Evolutionary conservation across 2,888 invertebrate genomes (phyloP).

Genomic region (Andrena trimmerana): DNA sequence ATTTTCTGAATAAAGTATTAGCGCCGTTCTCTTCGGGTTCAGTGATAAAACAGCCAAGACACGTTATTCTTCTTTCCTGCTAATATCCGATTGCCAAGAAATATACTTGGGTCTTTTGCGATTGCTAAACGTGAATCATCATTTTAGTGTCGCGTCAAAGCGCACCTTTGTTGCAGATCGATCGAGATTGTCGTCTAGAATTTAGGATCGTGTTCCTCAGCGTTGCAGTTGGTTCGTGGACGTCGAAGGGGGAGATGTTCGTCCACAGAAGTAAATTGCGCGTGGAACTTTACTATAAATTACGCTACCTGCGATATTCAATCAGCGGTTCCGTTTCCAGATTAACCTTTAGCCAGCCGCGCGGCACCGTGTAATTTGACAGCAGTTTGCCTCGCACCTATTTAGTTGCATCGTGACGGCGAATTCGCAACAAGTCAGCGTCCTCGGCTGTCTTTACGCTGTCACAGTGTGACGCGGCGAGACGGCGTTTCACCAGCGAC

Average conservation of each 20-base stretch:
- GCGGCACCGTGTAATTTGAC: conserved; percentile 16
- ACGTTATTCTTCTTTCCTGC: too few species aligned
- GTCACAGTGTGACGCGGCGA: conserved; percentile 25
- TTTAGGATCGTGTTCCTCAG: too few species aligned
- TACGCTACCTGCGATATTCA: conserved; percentile 22
- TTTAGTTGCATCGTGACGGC: conserved; percentile 17
- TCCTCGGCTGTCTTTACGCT: conserved; percentile 21
- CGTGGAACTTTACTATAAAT: background rate
- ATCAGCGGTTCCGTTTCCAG: conserved; percentile 22
- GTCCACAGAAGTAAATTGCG: conserved; percentile 1
- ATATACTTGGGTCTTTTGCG: too few species aligned
- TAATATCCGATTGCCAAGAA: too few species aligned
- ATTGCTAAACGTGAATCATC: too few species aligned
- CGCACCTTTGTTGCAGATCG: too few species aligned
- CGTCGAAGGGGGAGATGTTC: background rate
- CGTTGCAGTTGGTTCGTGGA: background rate
- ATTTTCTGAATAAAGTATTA: too few species aligned
- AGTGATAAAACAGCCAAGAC: too few species aligned
- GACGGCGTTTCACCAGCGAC: background rate
- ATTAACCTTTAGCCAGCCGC: conserved; percentile 26
- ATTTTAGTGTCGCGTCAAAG: too few species aligned
- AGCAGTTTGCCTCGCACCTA: conserved; percentile 17
- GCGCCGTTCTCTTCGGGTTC: too few species aligned
- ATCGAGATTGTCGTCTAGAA: too few species aligned
- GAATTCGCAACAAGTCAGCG: conserved; percentile 21